These are phyloP conservation scores for Argya squamiceps DNA, from an alignment of 2,797 vertebrate species.

Conservation along the genomic window DNA sequence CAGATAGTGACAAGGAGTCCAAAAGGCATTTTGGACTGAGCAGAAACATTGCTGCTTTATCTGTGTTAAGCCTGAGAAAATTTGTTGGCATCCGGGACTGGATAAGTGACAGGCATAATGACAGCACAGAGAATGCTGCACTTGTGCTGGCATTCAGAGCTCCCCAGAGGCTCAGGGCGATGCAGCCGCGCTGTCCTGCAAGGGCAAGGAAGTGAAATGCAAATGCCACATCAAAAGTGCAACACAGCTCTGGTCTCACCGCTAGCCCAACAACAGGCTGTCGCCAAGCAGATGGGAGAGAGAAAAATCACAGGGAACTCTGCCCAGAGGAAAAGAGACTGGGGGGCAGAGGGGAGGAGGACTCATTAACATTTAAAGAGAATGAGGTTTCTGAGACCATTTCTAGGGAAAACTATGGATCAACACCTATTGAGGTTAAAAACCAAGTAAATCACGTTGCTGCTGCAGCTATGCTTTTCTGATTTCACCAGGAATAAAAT, in stretches of 20 bases:
- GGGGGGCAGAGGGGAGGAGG: background rate
- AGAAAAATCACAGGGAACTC: conserved; percentile 61
- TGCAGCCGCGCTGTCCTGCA: conserved; percentile 28
- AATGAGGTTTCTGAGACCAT: background rate
- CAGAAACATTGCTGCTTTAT: conserved; percentile 70
- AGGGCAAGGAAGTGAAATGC: conserved; percentile 62
- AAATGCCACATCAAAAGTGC: conserved; percentile 44
- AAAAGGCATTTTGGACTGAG: conserved; percentile 60
- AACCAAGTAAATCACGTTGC: background rate
- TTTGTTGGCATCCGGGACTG: conserved; percentile 67
- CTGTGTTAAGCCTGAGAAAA: conserved; percentile 71
- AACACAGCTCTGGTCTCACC: background rate
- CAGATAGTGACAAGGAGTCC: conserved; percentile 58
- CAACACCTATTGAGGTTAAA: background rate
- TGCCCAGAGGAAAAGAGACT: conserved; percentile 36
- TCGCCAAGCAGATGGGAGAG: conserved; percentile 62
- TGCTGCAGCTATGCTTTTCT: background rate
- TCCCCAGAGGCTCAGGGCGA: conserved; percentile 28
- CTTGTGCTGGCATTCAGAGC: conserved; percentile 64
- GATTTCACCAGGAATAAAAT: background rate
- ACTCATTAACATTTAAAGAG: conserved; percentile 58
- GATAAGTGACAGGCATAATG: conserved; percentile 69
- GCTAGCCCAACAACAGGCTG: conserved; percentile 32
- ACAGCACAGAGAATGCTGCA: conserved; percentile 61
- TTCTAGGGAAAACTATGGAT: conserved; percentile 30